Evolutionary conservation across 2,888 invertebrate species (phyloP), one percentile per base, ranked within the genome.

Genomic region (Ommatoiulus sabulosus): DNA sequence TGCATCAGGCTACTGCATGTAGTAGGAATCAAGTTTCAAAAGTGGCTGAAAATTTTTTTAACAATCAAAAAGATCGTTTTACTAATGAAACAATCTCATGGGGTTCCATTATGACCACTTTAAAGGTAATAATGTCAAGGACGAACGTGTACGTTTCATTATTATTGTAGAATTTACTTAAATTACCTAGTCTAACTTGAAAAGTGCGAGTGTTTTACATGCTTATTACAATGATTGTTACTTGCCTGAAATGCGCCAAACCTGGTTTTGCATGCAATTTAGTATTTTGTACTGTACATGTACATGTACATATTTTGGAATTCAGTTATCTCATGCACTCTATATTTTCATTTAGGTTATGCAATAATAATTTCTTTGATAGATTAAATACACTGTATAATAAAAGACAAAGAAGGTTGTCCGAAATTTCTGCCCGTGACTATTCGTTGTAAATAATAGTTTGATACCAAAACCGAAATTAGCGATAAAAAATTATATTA

Each of bases 121-220:
- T 24, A 20, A n/a, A 24, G 24, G 24, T 24, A 72, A 24, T 72
- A 72, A 72, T 72, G 72, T 72, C 72, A 72, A 72, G 72, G 72
- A 72, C 72, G 20, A 20, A 72, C 72, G 24, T 8, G 72, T n/a
- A 7, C 20, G 8, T 63, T 63, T 63, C 15, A 63, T 63, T 4
- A 63, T 63, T 20, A 63, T 20, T 63, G 20, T 20, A 63, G 0
- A 20, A 12, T 57, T 15, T 15, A 17, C 17, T 17, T 63, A 63
- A 63, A 63, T 63, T 3, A 15, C 63, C 63, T 63, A 63, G 63
- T 63, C 63, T n/a, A 63, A 63, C 63, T n/a, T 63, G n/a, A 63
- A 63, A 63, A 63, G 20, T 63, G 63, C n/a, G 6, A 63, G 63
- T n/a, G 48, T 24, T 24, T 2, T n/a, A 72, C 24, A 72, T 24